Evolutionary conservation across 2,888 invertebrate genomes (phyloP), one percentile per base, ranked within the genome.

Genomic region (Microplitis manilae): DNA sequence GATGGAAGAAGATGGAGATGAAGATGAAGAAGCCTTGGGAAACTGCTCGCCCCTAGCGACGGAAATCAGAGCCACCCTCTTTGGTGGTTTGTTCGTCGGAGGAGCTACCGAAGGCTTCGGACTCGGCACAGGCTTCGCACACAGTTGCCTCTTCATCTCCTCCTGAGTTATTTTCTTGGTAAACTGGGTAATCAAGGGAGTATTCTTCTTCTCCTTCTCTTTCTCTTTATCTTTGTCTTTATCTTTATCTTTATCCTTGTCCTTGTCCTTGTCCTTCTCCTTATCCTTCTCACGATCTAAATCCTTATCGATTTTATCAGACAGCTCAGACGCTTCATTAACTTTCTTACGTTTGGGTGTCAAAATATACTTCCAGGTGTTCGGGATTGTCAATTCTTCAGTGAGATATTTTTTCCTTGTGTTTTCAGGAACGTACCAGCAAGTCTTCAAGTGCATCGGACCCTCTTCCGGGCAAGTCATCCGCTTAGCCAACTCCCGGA

Each of bases 341-440:
- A 79, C 2, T 4, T 68, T 82, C 77, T 79, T 85, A 17, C 77
- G 81, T 39, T 82, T 87, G 0, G 86, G 86, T 0, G 80, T 80
- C 7, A 88, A 82, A 8, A 83, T 89, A 80, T 93, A 93, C 4
- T 88, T 87, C 94, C 94, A 94, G 2, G 88, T 85, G 84, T 94
- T 93, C 0, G 92, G 92, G 17, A 93, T 77, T 0, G 89, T 85
- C 0, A 93, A 84, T 61, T 92, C 90, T 9, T 87, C 85, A 0
- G 89, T 84, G 6, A 91, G 87, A 87, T 93, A 93, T 83, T 93
- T 91, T 59, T 92, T 90, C 13, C 93, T 89, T 1, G 92, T 82
- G 9, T 92, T 92, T 7, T 92, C 90, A 0, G 91, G 85, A 0
- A 95, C 94, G 82, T 92, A 92, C 95, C 95, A 95, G 83, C 93